Evolutionary conservation across 1,140 invertebrate genomes (phyloP).

Genomic region (Calliopsis andreniformis): DNA sequence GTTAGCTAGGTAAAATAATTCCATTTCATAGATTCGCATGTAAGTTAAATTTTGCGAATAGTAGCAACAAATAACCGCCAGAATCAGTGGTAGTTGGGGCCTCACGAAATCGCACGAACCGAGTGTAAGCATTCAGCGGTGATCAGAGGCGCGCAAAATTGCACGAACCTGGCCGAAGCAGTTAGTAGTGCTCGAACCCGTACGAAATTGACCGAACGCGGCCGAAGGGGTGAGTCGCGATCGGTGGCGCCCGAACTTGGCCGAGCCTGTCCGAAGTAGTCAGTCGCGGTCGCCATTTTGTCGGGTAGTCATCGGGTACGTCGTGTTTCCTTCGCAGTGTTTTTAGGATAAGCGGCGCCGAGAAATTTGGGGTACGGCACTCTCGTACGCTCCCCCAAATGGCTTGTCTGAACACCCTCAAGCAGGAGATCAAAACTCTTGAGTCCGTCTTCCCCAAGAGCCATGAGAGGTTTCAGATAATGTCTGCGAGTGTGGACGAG

Average conservation of each 20-base stretch:
- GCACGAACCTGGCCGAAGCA: slow-evolving; percentile 60
- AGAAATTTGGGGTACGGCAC: slow-evolving; percentile 48
- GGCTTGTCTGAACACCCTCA: slow-evolving; percentile 98
- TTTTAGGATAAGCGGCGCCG: slow-evolving; percentile 46
- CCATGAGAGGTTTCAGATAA: slow-evolving; percentile 98
- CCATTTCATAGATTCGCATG: too few relatives aligned
- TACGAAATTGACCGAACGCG: too few relatives aligned
- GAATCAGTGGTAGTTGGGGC: too few relatives aligned
- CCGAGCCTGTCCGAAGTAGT: slow-evolving; percentile 62
- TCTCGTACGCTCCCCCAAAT: slow-evolving; percentile 83
- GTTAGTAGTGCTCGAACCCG: slow-evolving; percentile 69
- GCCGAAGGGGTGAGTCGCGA: too few relatives aligned
- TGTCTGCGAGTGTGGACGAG: slow-evolving; percentile 98
- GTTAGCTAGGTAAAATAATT: too few relatives aligned
- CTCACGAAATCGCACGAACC: too few relatives aligned
- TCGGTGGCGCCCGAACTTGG: slow-evolving; percentile 48
- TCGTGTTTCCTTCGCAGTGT: slow-evolving; percentile 65
- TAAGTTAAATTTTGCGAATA: too few relatives aligned
- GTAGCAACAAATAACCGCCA: too few relatives aligned
- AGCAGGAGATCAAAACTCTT: slow-evolving; percentile 98
- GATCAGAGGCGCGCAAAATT: slow-evolving; percentile 49
- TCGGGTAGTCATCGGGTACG: slow-evolving; percentile 69
- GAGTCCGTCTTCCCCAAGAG: slow-evolving; percentile 96
- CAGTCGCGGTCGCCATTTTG: slow-evolving; percentile 74
- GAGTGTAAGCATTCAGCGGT: too few relatives aligned